Conservation (phyloP, 2,888 invertebrate species). For the Spilarctia lutea region DNA sequence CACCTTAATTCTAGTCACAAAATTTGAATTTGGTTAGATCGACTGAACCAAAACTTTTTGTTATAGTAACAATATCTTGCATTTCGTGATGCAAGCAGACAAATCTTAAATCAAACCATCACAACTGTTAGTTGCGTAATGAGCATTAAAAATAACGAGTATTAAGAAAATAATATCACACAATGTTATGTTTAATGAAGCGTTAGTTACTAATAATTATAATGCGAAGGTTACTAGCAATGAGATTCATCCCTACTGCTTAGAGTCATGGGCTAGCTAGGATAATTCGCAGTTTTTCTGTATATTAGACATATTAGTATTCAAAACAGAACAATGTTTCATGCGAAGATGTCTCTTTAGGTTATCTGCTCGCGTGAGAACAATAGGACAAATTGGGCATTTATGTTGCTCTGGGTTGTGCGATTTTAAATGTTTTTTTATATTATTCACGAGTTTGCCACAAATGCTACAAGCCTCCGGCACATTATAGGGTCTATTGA, state of each 20-base stretch:
- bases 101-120: constrained; percentile 31
- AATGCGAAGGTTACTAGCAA: constrained; percentile 32
- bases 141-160: constrained; percentile 26
- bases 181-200: constrained; percentile 27
- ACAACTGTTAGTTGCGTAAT: constrained; percentile 36
- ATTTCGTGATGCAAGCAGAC: constrained; percentile 36
- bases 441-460: constrained; percentile 89
- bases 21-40: constrained; percentile 71
- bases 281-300: constrained; percentile 70
- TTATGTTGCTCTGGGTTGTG: constrained; percentile 88
- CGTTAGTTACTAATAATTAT: constrained; percentile 39
- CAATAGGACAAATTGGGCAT: constrained; percentile 88
- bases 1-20: constrained; percentile 83
- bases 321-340: constrained; percentile 85
- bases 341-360: constrained; percentile 89
- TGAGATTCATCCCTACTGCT: constrained; percentile 27
- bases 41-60: constrained; percentile 64
- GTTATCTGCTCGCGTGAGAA: constrained; percentile 89
- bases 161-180: constrained; percentile 25
- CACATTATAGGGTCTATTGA: constrained; percentile 66
- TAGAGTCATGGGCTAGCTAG: constrained; percentile 29
- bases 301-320: constrained; percentile 76
- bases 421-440: constrained; percentile 89
- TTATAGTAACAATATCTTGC: constrained; percentile 33
- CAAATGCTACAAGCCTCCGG: constrained; percentile 88